A percentile compares a stretch with the other conserved stretches of the same genome.
Conservation (phyloP, 2,113 vertebrate species). For the Callithrix jacchus region DNA sequence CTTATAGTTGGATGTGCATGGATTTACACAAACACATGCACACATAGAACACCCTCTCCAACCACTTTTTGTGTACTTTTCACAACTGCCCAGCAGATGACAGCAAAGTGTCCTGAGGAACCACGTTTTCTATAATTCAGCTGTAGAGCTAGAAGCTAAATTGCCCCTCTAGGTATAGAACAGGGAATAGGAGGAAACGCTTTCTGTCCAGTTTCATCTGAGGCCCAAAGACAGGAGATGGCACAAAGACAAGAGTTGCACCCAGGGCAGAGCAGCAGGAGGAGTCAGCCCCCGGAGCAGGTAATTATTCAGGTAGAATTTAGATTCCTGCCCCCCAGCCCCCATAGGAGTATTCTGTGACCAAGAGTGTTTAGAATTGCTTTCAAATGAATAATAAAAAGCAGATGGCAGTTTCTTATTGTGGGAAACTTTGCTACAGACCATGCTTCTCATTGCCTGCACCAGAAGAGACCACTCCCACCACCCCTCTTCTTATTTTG, state of each 20-base stretch:
- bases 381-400: not conserved
- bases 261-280: not conserved
- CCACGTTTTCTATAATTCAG: not conserved
- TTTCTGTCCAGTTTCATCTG: not conserved
- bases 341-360: not conserved
- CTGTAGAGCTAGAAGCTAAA: no score
- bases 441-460: not conserved
- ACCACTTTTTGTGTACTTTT: not conserved
- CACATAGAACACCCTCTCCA: not conserved
- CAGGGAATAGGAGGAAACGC: fast-evolving
- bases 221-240: not conserved
- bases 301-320: not conserved
- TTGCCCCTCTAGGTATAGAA: fast-evolving
- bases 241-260: not conserved
- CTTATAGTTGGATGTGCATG: not conserved
- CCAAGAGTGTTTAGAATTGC: not conserved
- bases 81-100: constrained; percentile 24
- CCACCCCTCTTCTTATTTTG: not conserved
- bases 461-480: not conserved
- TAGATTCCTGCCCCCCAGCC: no score
- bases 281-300: not conserved
- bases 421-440: not conserved
- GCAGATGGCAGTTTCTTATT: not conserved
- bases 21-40: no score
- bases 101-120: not conserved